Evolutionary conservation across 2,113 vertebrate species (phyloP), one percentile per base, ranked within the genome.

Genomic region (Tragelaphus buxtoni): DNA sequence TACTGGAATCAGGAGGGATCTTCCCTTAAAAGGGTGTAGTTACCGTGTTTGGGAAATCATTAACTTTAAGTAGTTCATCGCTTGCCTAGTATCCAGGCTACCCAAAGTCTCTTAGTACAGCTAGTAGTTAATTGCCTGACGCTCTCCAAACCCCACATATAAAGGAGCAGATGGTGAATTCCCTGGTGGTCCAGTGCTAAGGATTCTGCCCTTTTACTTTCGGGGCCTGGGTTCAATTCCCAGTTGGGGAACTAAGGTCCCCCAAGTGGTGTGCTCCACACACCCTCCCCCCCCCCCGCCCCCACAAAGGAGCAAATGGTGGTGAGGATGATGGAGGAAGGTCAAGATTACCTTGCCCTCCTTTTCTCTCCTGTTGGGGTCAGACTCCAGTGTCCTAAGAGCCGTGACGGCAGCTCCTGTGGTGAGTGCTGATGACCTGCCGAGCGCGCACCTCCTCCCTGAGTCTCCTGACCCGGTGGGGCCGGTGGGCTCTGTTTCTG

Each of bases 401-500:
- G 81, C 49, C 32, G 2, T 6, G 61, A 9, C 16, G 24, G 42
- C 9, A 3, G 35, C 60, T 81, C 6, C 55, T 47, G 32, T 32
- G 14, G 83, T 61, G 16, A 7, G 61, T 30, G 22, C 28, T 3
- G 45, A 49, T 20, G 28, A 56, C 74, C 72, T 80, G 9, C 61
- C 0, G 3, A 49, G 53, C 12, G 17, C 56, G 3, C 3, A 2
- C 58, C 13, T 42, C 16, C 22, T 10, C 18, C 20, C 24, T 13
- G 0, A 4, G 18, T 17, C 51, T 35, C 87, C 53, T 10, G n/a
- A 24, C 39, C 35, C 0, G 24, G 32, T 13, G 0, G 39, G n/a
- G 32, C 76, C 14, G 2, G 2, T 0, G 2, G 5, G 5, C 47
- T 30, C n/a, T 20, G 2, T n/a, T n/a, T 55, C 51, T 30, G 49